Percentiles rank a stretch among this genome's conserved stretches.
Evolutionary conservation across 2,113 vertebrate genomes (phyloP).

Genomic region (Lepisosteus oculatus): DNA sequence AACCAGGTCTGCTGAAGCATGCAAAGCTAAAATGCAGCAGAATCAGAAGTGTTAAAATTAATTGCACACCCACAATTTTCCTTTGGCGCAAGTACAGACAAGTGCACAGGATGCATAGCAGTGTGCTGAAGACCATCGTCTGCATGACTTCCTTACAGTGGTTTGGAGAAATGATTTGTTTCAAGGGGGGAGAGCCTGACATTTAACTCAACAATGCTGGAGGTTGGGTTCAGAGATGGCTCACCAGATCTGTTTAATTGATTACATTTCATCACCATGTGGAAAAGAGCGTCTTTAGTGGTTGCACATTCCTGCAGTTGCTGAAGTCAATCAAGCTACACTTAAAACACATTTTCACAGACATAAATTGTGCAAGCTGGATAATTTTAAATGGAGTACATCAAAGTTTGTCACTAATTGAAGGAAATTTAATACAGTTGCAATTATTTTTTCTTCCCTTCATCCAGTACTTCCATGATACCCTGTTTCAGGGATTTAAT

Average conservation of each 20-base stretch:
- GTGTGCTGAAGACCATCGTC: neutral
- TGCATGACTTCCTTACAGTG: neutral
- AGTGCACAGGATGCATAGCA: neutral
- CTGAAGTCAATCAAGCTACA: constrained; percentile 10
- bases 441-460: constrained; percentile 8
- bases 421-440: constrained; percentile 31
- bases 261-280: constrained; percentile 32
- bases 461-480: constrained; percentile 22
- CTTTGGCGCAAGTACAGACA: neutral
- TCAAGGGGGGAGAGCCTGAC: neutral
- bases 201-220: neutral
- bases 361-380: constrained; percentile 15
- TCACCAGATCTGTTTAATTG: constrained; percentile 21
- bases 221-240: neutral
- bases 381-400: constrained; percentile 27
- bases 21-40: neutral
- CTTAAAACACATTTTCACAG: constrained; percentile 14
- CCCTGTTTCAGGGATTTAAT: constrained; percentile 33
- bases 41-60: neutral
- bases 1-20: neutral
- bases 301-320: constrained; percentile 24
- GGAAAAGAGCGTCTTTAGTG: constrained; percentile 30
- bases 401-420: constrained; percentile 26
- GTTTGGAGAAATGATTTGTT: neutral
- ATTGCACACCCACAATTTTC: neutral